phyloP scores from a whole-genome alignment of 1,140 invertebrate genomes.

The Drosophila subobscura region DNA sequence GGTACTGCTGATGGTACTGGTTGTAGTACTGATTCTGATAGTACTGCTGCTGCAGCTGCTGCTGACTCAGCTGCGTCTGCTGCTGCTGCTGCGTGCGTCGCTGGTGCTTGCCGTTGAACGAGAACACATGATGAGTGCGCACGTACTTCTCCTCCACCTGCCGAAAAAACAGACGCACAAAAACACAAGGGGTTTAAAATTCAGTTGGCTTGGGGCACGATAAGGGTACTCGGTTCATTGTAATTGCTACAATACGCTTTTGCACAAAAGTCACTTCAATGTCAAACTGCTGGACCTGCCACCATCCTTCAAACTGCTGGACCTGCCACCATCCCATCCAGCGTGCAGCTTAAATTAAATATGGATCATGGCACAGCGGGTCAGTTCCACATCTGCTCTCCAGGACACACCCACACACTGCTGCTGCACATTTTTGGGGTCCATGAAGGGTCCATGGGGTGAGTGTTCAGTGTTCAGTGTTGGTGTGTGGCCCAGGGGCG shows the following conservation, averaged over 20 bases:
- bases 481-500: constrained; percentile 39
- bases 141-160: constrained; percentile 82
- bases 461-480: not conserved
- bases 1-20: constrained; percentile 74
- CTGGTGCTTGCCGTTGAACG: constrained; percentile 75
- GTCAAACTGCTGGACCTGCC: constrained; percentile 43
- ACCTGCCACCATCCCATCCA: not conserved
- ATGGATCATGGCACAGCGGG: constrained; percentile 48
- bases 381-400: constrained; percentile 30
- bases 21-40: constrained; percentile 70
- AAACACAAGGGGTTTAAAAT: constrained; percentile 15
- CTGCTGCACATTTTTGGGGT: not conserved
- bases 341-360: constrained; percentile 58
- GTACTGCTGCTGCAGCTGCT: constrained; percentile 69
- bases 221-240: constrained; percentile 10
- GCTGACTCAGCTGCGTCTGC: constrained; percentile 66
- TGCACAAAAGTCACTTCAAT: constrained; percentile 70
- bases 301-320: not conserved
- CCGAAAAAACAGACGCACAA: constrained; percentile 10
- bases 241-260: constrained; percentile 44
- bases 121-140: constrained; percentile 80
- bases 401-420: constrained; percentile 13
- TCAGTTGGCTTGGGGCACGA: constrained; percentile 6
- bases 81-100: constrained; percentile 74
- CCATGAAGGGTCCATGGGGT: too few species aligned